Evolutionary conservation across 2,888 invertebrate genomes (phyloP).

Genomic region (Agrochola lota): DNA sequence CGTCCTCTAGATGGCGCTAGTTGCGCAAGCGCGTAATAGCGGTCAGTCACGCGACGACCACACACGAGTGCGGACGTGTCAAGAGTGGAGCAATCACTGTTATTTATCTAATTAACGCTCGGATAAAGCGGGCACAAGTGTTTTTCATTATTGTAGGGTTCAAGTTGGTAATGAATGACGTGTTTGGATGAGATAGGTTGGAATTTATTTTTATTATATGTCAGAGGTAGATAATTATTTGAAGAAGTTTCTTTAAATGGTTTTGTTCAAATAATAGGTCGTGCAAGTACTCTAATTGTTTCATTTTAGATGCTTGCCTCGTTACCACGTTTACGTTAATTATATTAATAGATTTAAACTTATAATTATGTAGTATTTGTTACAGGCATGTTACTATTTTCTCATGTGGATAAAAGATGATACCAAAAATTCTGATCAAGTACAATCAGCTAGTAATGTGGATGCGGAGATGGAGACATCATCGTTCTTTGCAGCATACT

Average conservation of each 20-base stretch:
- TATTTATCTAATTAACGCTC: constrained; percentile 80
- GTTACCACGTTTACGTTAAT: not conserved
- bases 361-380: not conserved
- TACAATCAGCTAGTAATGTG: not conserved
- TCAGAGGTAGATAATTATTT: not conserved
- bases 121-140: constrained; percentile 55
- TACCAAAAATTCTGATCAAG: not conserved
- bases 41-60: constrained; percentile 86
- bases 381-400: not conserved
- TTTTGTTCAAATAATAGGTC: not conserved
- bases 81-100: constrained; percentile 74
- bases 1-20: constrained; percentile 74
- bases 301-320: too few species aligned
- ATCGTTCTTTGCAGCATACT: not conserved
- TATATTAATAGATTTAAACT: too few species aligned
- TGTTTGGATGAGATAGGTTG: constrained; percentile 8
- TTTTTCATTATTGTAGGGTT: constrained; percentile 60
- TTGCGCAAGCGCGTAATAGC: constrained; percentile 76
- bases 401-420: not conserved
- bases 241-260: not conserved
- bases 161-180: constrained; percentile 36
- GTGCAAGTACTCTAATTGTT: not conserved
- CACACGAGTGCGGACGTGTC: constrained; percentile 80
- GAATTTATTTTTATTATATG: constrained; percentile 4
- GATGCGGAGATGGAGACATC: not conserved